phyloP scores from a whole-genome alignment of 2,888 invertebrate genomes.

The Andrena bicolor region DNA sequence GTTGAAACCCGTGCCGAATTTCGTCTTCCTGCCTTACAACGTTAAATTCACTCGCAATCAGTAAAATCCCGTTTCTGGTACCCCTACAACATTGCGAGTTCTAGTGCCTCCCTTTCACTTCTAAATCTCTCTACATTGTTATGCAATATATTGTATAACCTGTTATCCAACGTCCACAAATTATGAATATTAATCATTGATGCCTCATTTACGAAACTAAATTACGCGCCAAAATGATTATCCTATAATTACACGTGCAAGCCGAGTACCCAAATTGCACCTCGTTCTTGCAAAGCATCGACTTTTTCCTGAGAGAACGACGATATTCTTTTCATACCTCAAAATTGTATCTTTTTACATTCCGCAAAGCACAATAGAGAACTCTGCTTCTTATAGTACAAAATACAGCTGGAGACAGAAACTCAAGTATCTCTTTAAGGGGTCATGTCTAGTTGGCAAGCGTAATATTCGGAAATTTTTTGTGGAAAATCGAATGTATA shows the following conservation, averaged over 20 bases:
- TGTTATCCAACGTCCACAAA: constrained; percentile 47
- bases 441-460: too few species aligned
- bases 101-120: constrained; percentile 56
- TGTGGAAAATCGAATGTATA: too few species aligned
- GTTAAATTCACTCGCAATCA: constrained; percentile 43
- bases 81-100: constrained; percentile 36
- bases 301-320: too few species aligned
- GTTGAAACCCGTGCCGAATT: constrained; percentile 76
- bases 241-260: constrained; percentile 31
- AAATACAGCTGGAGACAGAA: too few species aligned
- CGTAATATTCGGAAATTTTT: too few species aligned
- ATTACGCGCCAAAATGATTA: constrained; percentile 44
- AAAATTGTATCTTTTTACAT: too few species aligned
- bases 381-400: too few species aligned
- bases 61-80: constrained; percentile 47
- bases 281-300: not conserved
- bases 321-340: not conserved
- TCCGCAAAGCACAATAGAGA: too few species aligned
- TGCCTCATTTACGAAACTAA: constrained; percentile 54
- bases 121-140: constrained; percentile 43
- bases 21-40: constrained; percentile 70
- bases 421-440: too few species aligned
- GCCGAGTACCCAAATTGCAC: constrained; percentile 26
- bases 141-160: constrained; percentile 52
- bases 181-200: constrained; percentile 55